Percentiles rank a stretch among this genome's conserved stretches.
Conservation (phyloP, 2,797 vertebrate species). For the Propithecus deckenii region DNA sequence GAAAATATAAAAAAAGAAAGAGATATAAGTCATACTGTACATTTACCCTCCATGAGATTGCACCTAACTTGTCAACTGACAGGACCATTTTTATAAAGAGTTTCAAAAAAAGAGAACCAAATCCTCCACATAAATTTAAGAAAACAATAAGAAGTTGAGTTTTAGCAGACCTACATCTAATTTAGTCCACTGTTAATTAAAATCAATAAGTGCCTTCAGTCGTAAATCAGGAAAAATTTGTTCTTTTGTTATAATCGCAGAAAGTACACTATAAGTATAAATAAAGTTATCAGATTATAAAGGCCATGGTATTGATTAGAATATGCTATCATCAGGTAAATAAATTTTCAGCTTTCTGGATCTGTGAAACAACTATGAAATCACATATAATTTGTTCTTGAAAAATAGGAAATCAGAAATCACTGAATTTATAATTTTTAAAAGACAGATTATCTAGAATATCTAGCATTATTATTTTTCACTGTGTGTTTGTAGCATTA, state of each 20-base stretch:
- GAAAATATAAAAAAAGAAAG: neutral
- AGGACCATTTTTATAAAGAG: neutral
- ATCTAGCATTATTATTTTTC: neutral
- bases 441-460: neutral
- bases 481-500: neutral
- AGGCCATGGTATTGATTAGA: neutral
- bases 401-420: neutral
- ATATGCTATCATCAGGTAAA: neutral
- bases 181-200: neutral
- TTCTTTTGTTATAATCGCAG: neutral
- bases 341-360: neutral
- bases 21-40: neutral
- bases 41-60: neutral
- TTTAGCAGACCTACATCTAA: neutral
- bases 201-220: neutral
- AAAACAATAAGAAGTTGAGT: neutral
- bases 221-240: neutral
- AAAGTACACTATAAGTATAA: neutral
- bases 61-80: neutral
- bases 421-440: neutral
- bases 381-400: neutral
- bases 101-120: neutral
- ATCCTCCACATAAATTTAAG: neutral
- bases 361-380: neutral
- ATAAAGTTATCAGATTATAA: neutral